phyloP scores from a whole-genome alignment of 2,797 vertebrate species.

The Esox lucius region DNA sequence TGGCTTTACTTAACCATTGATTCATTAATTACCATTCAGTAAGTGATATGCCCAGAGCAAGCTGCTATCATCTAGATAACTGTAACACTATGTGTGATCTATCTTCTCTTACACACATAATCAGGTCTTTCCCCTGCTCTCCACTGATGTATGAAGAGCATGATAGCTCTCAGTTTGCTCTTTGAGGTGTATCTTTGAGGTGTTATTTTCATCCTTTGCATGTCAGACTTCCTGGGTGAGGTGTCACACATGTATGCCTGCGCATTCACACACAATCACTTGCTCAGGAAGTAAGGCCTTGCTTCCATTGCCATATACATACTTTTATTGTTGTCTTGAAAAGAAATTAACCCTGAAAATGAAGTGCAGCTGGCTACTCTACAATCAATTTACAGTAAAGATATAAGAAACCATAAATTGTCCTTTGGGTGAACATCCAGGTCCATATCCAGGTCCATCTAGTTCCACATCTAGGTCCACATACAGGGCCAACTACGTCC shows the following conservation, averaged over 20 bases:
- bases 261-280: not conserved
- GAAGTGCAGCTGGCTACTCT: conserved; percentile 64
- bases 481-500: too few species aligned
- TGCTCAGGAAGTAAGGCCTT: conserved; percentile 28
- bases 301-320: conserved; percentile 55
- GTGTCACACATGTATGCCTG: conserved; percentile 40
- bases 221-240: conserved; percentile 38
- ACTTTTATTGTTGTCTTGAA: conserved; percentile 64
- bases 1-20: conserved; percentile 58
- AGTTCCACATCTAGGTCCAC: too few species aligned
- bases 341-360: conserved; percentile 71
- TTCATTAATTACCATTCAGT: conserved; percentile 52
- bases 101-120: conserved; percentile 59
- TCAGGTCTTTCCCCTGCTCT: conserved; percentile 42
- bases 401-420: conserved; percentile 76
- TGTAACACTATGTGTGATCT: conserved; percentile 46
- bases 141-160: conserved; percentile 31
- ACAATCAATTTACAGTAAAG: conserved; percentile 71
- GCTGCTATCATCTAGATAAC: conserved; percentile 60
- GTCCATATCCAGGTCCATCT: too few species aligned
- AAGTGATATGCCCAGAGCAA: conserved; percentile 49
- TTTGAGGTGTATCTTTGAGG: conserved; percentile 45
- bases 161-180: conserved; percentile 13
- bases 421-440: conserved; percentile 50
- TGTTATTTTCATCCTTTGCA: conserved; percentile 39